Conservation (phyloP, 23 tunicate genomes). For the Trididemnum miniatum region DNA sequence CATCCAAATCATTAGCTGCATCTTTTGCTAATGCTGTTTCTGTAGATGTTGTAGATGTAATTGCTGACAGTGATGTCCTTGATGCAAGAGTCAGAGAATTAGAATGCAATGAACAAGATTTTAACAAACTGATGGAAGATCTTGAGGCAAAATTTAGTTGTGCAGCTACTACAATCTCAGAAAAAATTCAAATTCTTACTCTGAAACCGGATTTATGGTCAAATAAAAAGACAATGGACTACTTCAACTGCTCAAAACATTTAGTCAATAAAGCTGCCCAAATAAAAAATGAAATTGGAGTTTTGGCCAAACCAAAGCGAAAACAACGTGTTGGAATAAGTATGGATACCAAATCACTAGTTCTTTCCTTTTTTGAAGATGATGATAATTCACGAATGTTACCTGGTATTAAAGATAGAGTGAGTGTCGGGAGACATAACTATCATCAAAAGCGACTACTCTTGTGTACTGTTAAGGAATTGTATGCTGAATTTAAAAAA, state of each 20-base stretch:
- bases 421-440: neutral
- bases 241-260: neutral
- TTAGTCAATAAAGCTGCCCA: neutral
- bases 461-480: neutral
- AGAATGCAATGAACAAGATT: neutral
- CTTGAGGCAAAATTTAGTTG: neutral
- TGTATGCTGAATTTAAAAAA: neutral
- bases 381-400: neutral
- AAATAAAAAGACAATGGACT: neutral
- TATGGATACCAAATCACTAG: neutral
- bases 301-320: neutral
- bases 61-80: neutral
- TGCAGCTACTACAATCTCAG: neutral
- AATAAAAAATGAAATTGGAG: neutral
- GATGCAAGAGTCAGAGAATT: neutral
- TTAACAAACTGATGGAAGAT: neutral
- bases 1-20: no score
- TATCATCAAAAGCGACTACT: neutral
- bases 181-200: slow-evolving; percentile 5
- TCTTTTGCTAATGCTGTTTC: neutral
- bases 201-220: neutral
- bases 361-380: neutral
- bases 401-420: neutral
- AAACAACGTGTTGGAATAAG: neutral
- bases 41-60: neutral